Evolutionary conservation across 2,113 vertebrate species (phyloP).

Genomic region (Struthio camelus): DNA sequence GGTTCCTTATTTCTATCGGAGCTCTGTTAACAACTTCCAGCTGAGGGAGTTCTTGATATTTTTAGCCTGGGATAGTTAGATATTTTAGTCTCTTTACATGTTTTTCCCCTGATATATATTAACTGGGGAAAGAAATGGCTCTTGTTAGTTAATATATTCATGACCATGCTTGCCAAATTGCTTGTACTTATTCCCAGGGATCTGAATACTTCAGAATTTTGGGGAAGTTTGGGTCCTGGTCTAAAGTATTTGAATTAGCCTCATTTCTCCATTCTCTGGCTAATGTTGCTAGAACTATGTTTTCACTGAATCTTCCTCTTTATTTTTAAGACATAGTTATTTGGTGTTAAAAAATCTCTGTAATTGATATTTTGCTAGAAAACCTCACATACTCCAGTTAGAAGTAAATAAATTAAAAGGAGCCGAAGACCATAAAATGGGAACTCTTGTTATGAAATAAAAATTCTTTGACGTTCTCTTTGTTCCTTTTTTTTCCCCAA

Average conservation of each 20-base stretch:
- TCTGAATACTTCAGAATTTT: background rate
- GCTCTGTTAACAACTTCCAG: slow-evolving; percentile 50
- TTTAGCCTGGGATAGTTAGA: slow-evolving; percentile 47
- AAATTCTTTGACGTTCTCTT: background rate
- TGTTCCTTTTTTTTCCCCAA: background rate
- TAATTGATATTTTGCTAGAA: background rate
- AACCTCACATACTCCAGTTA: background rate
- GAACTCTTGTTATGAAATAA: background rate
- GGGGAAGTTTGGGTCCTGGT: background rate
- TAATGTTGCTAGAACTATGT: background rate
- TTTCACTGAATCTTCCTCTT: background rate
- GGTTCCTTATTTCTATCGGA: slow-evolving; percentile 55
- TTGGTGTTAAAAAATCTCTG: background rate
- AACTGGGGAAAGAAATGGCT: background rate
- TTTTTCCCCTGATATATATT: slow-evolving; percentile 10
- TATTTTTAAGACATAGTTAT: background rate
- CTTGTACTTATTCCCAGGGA: background rate
- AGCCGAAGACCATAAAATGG: background rate
- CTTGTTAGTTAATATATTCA: slow-evolving; percentile 20
- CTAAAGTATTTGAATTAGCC: background rate
- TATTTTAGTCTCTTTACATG: slow-evolving; percentile 23
- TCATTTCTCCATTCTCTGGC: background rate
- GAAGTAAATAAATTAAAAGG: background rate
- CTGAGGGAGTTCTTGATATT: slow-evolving; percentile 63
- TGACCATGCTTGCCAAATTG: background rate